Conservation (phyloP, 2,113 vertebrate species). For the Labeo rohita region DNA sequence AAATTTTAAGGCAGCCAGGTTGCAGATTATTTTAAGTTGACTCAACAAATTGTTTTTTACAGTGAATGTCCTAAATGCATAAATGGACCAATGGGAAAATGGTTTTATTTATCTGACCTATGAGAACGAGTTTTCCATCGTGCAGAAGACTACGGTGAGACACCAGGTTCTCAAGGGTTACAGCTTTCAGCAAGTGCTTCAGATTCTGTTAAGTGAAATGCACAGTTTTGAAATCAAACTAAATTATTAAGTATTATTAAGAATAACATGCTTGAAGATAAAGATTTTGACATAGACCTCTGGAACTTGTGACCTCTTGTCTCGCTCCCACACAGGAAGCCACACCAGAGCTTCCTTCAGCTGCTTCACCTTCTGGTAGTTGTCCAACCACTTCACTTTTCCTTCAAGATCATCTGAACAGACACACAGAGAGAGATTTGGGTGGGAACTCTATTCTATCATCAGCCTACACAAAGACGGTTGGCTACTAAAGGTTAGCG, state of each 20-base stretch:
- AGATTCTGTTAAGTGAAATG: slow-evolving; percentile 74
- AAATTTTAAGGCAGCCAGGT: too few relatives aligned
- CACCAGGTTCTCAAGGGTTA: slow-evolving; percentile 84
- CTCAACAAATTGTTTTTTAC: too few relatives aligned
- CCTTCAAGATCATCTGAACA: slow-evolving; percentile 88
- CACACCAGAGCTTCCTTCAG: slow-evolving; percentile 88
- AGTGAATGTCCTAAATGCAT: not conserved
- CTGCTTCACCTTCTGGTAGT: slow-evolving; percentile 88
- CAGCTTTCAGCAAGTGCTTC: slow-evolving; percentile 85
- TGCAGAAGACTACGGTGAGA: slow-evolving; percentile 83
- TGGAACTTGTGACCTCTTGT: slow-evolving; percentile 87
- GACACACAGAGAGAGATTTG: slow-evolving; percentile 40
- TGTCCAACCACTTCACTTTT: slow-evolving; percentile 93
- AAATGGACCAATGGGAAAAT: not conserved
- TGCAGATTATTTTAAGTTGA: too few relatives aligned
- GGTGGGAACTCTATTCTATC: not conserved
- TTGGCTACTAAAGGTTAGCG: not conserved
- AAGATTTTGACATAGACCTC: slow-evolving; percentile 75
- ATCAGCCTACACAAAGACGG: slow-evolving; percentile 13
- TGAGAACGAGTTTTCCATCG: slow-evolving; percentile 83
- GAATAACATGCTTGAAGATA: not conserved
- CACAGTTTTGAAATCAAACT: not conserved
- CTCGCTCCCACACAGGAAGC: slow-evolving; percentile 89
- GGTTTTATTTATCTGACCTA: slow-evolving; percentile 71
- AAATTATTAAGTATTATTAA: too few relatives aligned